A percentile compares a stretch with the other conserved stretches of the same genome.
These are phyloP conservation scores for Merodon equestris DNA, from an alignment of 2,888 invertebrate genomes.

Conservation along the genomic window DNA sequence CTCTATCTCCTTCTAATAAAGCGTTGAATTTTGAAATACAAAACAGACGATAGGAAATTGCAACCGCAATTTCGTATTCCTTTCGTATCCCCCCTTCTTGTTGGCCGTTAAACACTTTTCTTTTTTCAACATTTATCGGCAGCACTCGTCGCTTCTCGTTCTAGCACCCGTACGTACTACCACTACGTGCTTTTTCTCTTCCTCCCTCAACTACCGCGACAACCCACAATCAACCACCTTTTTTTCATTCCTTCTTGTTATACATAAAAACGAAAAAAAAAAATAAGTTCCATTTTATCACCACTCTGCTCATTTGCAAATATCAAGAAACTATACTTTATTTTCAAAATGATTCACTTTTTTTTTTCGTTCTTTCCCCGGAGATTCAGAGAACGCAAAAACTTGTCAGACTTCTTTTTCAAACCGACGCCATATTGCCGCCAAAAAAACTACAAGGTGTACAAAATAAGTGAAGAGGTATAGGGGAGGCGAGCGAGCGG, in stretches of 20 bases:
- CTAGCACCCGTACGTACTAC: slow-evolving; percentile 10
- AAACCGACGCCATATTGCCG: slow-evolving; percentile 73
- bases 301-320: slow-evolving; percentile 46
- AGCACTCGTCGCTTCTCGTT: slow-evolving; percentile 49
- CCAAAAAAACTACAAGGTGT: slow-evolving; percentile 62
- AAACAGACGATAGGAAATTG: slow-evolving; percentile 61
- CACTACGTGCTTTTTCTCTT: too few species aligned
- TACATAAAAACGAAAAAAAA: too few species aligned
- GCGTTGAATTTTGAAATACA: slow-evolving; percentile 69
- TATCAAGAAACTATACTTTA: slow-evolving; percentile 21
- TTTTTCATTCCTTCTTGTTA: slow-evolving; percentile 37
- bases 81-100: not conserved
- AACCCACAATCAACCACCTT: slow-evolving; percentile 64
- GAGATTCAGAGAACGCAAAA: slow-evolving; percentile 48
- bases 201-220: too few species aligned
- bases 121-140: slow-evolving; percentile 1
- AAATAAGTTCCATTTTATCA: slow-evolving; percentile 44
- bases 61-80: slow-evolving; percentile 68
- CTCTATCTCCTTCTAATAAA: slow-evolving; percentile 50
- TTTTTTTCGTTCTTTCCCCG: slow-evolving; percentile 13
- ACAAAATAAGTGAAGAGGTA: slow-evolving; percentile 32
- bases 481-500: not conserved
- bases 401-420: slow-evolving; percentile 17
- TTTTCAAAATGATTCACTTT: slow-evolving; percentile 57
- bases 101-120: slow-evolving; percentile 58